Evolutionary conservation across 2,888 invertebrate genomes (phyloP).

Genomic region (Trachelus stipa): DNA sequence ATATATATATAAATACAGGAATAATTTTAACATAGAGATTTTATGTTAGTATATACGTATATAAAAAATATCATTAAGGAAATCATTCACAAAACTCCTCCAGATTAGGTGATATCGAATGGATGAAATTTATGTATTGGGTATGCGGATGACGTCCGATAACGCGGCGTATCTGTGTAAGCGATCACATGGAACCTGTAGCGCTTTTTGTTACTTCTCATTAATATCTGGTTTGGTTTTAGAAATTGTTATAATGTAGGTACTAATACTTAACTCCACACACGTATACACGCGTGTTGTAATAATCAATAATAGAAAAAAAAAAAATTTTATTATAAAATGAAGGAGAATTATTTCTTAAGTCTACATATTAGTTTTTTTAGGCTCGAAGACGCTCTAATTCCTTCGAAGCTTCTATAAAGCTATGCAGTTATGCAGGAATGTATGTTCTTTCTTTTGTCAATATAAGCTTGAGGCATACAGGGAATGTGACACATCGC

Average conservation of each 20-base stretch:
- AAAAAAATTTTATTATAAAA: not conserved
- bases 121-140: not conserved
- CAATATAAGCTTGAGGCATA: not conserved
- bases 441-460: not conserved
- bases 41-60: not conserved
- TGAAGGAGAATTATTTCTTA: not conserved
- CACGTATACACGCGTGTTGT: not conserved
- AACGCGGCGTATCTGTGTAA: not conserved
- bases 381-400: not conserved
- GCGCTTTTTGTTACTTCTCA: not conserved
- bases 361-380: not conserved
- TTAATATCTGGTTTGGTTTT: not conserved
- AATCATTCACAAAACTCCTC: not conserved
- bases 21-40: not conserved
- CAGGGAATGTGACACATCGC: not conserved
- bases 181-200: not conserved
- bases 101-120: not conserved
- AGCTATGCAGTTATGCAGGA: not conserved
- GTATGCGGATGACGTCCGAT: not conserved
- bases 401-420: not conserved
- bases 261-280: not conserved
- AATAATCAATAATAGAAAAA: not conserved
- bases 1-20: not conserved
- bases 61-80: not conserved
- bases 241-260: not conserved